Evolutionary conservation across 2,797 vertebrate genomes (phyloP), one percentile per base, ranked within the genome.

Genomic region (Denticeps clupeoides): DNA sequence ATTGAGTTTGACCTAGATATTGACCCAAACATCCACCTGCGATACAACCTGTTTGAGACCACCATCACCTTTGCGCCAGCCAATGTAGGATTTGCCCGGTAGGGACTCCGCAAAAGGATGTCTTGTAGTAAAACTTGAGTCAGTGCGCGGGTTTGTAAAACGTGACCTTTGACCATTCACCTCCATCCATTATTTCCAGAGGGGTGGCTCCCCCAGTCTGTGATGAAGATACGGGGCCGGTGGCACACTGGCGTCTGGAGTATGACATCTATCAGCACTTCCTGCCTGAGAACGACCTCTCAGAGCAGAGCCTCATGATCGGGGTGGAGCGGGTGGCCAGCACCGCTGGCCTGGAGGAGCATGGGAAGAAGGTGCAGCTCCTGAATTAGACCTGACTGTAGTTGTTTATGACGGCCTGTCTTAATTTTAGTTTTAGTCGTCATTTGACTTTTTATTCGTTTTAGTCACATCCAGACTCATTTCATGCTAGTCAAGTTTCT

Each of bases 231-330:
- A 77, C 54, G 0, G 79, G 41, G 0, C 41, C 19, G 28, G 53
- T 47, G 59, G 78, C 79, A 0, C 79, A 78, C 13, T 90, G 86
- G 88, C 82, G 89, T n/a, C 69, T 98, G 54, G 72, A 29, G 50
- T 99, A 99, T 0, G 88, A 96, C 0, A 22, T 99, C 51, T 98
- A 92, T 67, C 90, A 86, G 74, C 89, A 89, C 73, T 95, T 93
- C 68, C 74, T 96, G 32, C 91, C 89, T 0, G 87, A 94, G 79
- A 83, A 71, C 0, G 84, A 95, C 63, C 81, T 90, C 1, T 82
- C 84, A 0, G 86, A 90, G 66, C 57, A 56, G 41, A 76, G 64
- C 4, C 68, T 97, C 38, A 69, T 94, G 51, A 56, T 4, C 1
- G 73, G 84, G 31, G 48, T 96, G 3, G 75, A 81, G 67, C 82